Evolutionary conservation across 2,113 vertebrate genomes (phyloP), one percentile per base, ranked within the genome.

Genomic region (Phyllostomus discolor): DNA sequence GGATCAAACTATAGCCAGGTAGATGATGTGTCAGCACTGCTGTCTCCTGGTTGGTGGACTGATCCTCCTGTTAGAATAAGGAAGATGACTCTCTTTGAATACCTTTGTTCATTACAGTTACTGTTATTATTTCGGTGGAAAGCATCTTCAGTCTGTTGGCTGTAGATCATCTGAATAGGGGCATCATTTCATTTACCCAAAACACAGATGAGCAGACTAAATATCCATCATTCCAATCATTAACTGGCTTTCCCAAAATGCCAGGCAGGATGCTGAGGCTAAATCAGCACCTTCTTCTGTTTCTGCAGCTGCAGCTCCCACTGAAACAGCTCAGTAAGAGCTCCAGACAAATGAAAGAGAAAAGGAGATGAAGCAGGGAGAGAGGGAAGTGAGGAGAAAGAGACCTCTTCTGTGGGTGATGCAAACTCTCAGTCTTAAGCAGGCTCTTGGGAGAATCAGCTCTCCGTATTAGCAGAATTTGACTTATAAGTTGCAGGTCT

Each of bases 91-190:
- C 6, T 54, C 82, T 57, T 54, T 72, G 62, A 81, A 84, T 15
- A 10, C 2, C 16, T 33, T 70, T 57, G 4, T 43, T 69, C n/a
- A 81, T 94, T 80, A 76, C 19, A 24, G n/a, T 67, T 69, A 43
- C 69, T 12, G 16, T 46, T 14, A 64, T 86, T 86, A 38, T 70
- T 96, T 94, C 79, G 52, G 12, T 24, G 41, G 72, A 85, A 87
- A 92, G 31, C 26, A 48, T 81, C 46, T 81, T 50, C 7, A 67
- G 5, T 46, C n/a, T 46, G 28, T 64, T 35, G 26, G 35, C 22
- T 90, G 5, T 54, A 14, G 17, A 81, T 75, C 31, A 57, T 78
- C 41, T 33, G 15, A 94, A 28, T 38, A 62, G 79, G 50, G 84
- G 85, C 9, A 2, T 28, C 35, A 66, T 14, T 10, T 17, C 16